phyloP scores from a whole-genome alignment of 1,140 invertebrate genomes.

The Drosophila funebris region DNA sequence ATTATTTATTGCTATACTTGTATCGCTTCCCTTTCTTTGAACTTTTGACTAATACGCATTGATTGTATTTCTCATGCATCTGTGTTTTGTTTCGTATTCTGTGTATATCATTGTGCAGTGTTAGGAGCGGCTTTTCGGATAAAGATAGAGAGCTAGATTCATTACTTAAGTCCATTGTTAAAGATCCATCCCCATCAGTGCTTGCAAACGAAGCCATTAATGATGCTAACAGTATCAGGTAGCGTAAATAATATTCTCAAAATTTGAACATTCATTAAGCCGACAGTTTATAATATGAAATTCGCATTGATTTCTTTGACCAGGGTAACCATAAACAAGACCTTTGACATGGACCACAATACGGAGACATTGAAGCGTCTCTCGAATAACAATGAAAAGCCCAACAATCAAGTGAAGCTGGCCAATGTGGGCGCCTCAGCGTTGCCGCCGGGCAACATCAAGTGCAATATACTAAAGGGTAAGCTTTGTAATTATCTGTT shows the following conservation, averaged over 20 bases:
- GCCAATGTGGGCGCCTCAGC: slow-evolving; percentile 86
- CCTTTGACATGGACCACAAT: slow-evolving; percentile 86
- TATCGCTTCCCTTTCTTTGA: slow-evolving; percentile 44
- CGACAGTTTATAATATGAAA: background rate
- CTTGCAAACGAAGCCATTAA: slow-evolving; percentile 84
- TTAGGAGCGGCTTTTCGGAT: slow-evolving; percentile 85
- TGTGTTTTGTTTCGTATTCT: slow-evolving; percentile 52
- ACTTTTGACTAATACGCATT: slow-evolving; percentile 59
- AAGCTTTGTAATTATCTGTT: slow-evolving; percentile 37
- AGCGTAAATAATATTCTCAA: slow-evolving; percentile 54
- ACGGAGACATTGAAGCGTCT: slow-evolving; percentile 85
- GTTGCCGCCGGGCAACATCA: slow-evolving; percentile 94
- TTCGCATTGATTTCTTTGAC: slow-evolving; percentile 7
- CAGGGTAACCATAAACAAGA: slow-evolving; percentile 86
- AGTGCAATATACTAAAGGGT: slow-evolving; percentile 97
- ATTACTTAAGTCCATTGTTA: slow-evolving; percentile 85
- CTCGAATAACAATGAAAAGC: slow-evolving; percentile 85
- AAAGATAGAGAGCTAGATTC: slow-evolving; percentile 86
- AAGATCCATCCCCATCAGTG: slow-evolving; percentile 85
- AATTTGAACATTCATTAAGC: background rate
- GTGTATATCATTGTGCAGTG: slow-evolving; percentile 81
- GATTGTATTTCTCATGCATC: slow-evolving; percentile 55
- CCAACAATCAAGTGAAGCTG: slow-evolving; percentile 88
- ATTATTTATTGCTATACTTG: slow-evolving; percentile 2
- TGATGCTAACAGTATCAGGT: slow-evolving; percentile 83